Base-by-base conservation (phyloP, 2,113 vertebrate species). In the Elachura formosa region DNA sequence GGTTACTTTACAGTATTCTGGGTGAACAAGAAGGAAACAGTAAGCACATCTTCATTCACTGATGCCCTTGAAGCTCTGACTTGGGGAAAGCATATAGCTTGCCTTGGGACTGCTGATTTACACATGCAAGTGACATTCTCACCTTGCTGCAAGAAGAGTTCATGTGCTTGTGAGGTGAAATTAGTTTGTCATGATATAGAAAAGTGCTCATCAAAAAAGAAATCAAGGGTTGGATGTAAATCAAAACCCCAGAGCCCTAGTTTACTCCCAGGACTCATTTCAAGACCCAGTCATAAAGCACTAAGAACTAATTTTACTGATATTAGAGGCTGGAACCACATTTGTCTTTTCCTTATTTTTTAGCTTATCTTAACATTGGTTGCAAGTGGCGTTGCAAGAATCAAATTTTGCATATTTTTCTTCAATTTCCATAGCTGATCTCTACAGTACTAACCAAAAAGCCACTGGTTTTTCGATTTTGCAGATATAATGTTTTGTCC, bases 401-500 rank as follows among this genome's bases (percentile, higher is more conserved):
- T 46, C 29, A 69, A 28, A 40, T 59, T 73, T 83, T 85, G 38
- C 17, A n/a, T 68, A 10, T 83, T 93, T 76, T 91, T 84, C 33
- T 69, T 51, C 40, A 49, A 9, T 34, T 62, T 46, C 26, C 46
- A 51, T 36, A 79, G 26, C 49, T 89, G 62, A 71, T 41, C 74
- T 82, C 77, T 61, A 16, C 31, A 79, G 13, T 49, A 48, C 26
- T 62, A 69, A 73, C 40, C 33, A 63, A 93, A 93, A 94, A 72
- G 45, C 18, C 33, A 59, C 28, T 77, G 43, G 6, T 63, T 84
- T 74, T 54, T 62, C 0, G 0, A n/a, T 54, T 58, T 92, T 88
- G 55, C 75, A 94, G 75, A 74, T 54, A 89, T 43, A 83, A 77
- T 58, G 40, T 90, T 92, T 95, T 95, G 54, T 84, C 45, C 82